phyloP scores from a whole-genome alignment of 2,888 invertebrate genomes.

The Philaethria dido region DNA sequence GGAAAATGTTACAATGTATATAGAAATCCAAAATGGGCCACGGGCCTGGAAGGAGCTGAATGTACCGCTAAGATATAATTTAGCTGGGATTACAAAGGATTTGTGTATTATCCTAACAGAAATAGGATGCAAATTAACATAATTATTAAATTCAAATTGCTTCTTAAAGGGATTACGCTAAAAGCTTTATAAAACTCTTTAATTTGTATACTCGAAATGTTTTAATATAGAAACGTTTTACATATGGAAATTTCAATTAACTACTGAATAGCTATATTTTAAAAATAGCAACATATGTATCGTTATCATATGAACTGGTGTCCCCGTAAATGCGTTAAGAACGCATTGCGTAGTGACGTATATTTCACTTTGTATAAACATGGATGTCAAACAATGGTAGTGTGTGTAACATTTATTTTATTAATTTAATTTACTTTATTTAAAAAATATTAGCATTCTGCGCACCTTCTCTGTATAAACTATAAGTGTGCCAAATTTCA shows the following conservation, averaged over 20 bases:
- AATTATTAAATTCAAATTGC: constrained; percentile 25
- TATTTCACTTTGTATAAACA: too few species aligned
- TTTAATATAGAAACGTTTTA: not conserved
- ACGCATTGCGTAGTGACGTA: too few species aligned
- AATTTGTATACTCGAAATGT: not conserved
- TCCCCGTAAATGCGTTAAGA: too few species aligned
- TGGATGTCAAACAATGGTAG: too few species aligned
- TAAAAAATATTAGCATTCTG: too few species aligned
- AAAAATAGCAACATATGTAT: too few species aligned
- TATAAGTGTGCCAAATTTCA: too few species aligned
- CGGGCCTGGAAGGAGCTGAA: constrained; percentile 12
- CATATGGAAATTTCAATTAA: not conserved
- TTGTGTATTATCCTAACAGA: constrained; percentile 23
- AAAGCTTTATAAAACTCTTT: constrained; percentile 5
- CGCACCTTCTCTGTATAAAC: too few species aligned
- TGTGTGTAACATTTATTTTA: too few species aligned
- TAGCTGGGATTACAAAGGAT: constrained; percentile 27
- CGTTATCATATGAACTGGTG: too few species aligned
- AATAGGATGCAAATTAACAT: constrained; percentile 25
- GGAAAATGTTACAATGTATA: constrained; percentile 5
- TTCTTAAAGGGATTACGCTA: constrained; percentile 20
- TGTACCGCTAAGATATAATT: constrained; percentile 28
- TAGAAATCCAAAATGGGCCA: constrained; percentile 10
- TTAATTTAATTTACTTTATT: too few species aligned
- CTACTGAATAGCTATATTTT: too few species aligned